A percentile compares a stretch with the other conserved stretches of the same genome.
Evolutionary conservation across 2,797 vertebrate species (phyloP).

Genomic region (Coluber constrictor): DNA sequence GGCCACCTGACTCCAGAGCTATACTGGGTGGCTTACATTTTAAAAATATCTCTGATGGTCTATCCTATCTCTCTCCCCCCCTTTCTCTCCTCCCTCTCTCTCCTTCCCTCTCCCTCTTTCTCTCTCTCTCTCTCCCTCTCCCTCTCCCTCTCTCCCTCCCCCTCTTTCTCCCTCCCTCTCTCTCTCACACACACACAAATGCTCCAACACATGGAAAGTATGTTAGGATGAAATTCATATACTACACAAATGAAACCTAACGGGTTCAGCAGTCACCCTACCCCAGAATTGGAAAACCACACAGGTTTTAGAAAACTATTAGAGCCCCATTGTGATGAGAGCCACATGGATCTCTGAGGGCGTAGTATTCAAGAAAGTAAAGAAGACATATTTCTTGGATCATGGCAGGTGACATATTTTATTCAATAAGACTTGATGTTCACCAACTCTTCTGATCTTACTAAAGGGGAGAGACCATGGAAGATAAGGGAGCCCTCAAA

Average conservation of each 20-base stretch:
- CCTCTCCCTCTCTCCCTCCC: no score
- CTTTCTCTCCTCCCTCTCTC: no score
- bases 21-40: neutral
- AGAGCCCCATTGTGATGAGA: neutral
- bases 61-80: no score
- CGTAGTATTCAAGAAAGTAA: neutral
- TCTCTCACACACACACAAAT: no score
- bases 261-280: no score
- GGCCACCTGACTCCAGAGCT: neutral
- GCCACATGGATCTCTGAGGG: neutral
- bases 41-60: neutral
- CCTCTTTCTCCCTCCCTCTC: no score
- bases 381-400: neutral
- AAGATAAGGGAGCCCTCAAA: neutral
- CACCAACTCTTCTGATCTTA: neutral
- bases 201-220: no score
- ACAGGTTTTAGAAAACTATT: neutral
- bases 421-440: neutral
- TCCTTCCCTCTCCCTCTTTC: no score
- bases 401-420: neutral
- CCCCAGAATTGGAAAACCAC: neutral
- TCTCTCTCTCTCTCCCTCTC: no score
- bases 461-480: neutral
- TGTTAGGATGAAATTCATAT: no score
- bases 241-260: no score